phyloP scores from a whole-genome alignment of 2,113 vertebrate species.

The Pagrus major region DNA sequence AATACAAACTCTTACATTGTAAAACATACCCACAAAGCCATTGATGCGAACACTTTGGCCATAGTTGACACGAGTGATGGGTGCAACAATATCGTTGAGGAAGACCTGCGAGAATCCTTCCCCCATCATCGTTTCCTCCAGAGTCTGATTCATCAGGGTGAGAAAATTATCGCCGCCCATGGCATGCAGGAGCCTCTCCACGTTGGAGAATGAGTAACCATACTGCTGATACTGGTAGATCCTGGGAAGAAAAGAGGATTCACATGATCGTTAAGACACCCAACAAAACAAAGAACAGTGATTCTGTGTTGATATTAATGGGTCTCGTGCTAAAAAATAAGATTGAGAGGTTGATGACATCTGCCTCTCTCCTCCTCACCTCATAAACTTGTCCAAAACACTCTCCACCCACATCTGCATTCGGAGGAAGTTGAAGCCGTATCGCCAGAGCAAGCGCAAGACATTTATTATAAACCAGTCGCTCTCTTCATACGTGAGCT shows the following conservation, averaged over 20 bases:
- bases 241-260: constrained; percentile 73
- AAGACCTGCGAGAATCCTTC: constrained; percentile 92
- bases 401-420: constrained; percentile 96
- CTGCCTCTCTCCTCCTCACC: constrained; percentile 79
- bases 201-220: constrained; percentile 92
- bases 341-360: not conserved
- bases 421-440: constrained; percentile 90
- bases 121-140: constrained; percentile 89
- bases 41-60: constrained; percentile 88
- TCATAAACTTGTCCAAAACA: constrained; percentile 95
- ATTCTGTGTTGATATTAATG: not conserved
- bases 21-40: constrained; percentile 89
- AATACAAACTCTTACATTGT: not conserved
- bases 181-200: constrained; percentile 89
- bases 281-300: not conserved
- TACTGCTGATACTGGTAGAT: constrained; percentile 96
- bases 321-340: not conserved
- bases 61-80: constrained; percentile 87
- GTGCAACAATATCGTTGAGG: constrained; percentile 88
- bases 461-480: constrained; percentile 92
- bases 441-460: constrained; percentile 90
- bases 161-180: constrained; percentile 88
- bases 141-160: constrained; percentile 87
- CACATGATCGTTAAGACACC: not conserved
- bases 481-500: constrained; percentile 93